phyloP scores from a whole-genome alignment of 2,797 vertebrate species.

The Bovichtus variegatus region DNA sequence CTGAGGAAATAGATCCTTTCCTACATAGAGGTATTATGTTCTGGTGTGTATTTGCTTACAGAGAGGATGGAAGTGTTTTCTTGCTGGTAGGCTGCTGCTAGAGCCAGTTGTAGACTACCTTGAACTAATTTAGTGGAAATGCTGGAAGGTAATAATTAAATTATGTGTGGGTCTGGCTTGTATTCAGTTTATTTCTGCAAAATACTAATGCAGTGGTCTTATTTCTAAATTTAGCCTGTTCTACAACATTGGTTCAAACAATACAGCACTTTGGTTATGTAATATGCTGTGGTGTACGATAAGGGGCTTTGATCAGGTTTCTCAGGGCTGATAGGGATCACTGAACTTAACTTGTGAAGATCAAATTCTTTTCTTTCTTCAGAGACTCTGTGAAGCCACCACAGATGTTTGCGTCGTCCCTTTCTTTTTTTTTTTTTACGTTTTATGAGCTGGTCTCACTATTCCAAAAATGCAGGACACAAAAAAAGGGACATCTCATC shows the following conservation, averaged over 20 bases:
- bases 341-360: background rate
- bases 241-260: background rate
- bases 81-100: slow-evolving; percentile 10
- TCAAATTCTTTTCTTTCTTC: background rate
- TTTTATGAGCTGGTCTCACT: background rate
- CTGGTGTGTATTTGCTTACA: slow-evolving; percentile 27
- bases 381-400: background rate
- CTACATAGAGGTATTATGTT: slow-evolving; percentile 42
- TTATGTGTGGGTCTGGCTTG: background rate
- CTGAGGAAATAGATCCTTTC: slow-evolving; percentile 47
- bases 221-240: slow-evolving; percentile 24
- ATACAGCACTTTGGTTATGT: slow-evolving; percentile 5
- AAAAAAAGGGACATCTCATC: slow-evolving; percentile 16
- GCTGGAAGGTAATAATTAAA: background rate
- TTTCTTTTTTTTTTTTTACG: too few relatives aligned
- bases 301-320: slow-evolving; percentile 34
- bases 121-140: slow-evolving; percentile 10
- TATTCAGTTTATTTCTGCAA: slow-evolving; percentile 18
- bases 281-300: slow-evolving; percentile 24
- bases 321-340: slow-evolving; percentile 40
- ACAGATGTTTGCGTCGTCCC: slow-evolving; percentile 6
- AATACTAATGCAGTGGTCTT: background rate
- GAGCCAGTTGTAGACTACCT: background rate
- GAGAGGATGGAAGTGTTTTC: slow-evolving; percentile 9
- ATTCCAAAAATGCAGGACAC: background rate